phyloP scores from a whole-genome alignment of 2,888 invertebrate species.

The Digitonthophagus gazella region DNA sequence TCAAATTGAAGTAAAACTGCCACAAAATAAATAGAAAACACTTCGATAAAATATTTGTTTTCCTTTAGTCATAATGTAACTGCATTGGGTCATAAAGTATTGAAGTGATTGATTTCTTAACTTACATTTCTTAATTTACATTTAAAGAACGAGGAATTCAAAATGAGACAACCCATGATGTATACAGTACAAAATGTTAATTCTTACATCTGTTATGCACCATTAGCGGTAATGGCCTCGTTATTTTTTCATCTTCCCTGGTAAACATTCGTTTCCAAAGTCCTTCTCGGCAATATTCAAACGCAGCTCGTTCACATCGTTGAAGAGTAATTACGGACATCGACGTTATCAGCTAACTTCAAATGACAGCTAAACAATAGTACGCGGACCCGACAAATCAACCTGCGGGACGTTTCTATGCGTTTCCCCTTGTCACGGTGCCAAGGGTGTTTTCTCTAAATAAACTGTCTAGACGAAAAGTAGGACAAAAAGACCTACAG shows the following conservation, averaged over 20 bases:
- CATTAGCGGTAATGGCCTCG: no score
- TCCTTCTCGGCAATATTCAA: not conserved
- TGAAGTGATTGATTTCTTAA: no score
- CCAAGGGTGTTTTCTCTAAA: not conserved
- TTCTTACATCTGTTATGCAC: no score
- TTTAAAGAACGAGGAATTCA: no score
- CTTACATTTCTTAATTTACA: no score
- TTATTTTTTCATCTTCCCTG: not conserved
- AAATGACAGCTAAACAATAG: slow-evolving; percentile 14
- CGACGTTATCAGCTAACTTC: not conserved
- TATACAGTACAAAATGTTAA: no score
- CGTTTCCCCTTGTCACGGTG: not conserved
- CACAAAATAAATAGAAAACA: no score
- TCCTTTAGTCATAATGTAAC: no score
- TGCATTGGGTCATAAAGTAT: no score
- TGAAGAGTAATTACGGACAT: not conserved
- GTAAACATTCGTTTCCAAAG: not conserved
- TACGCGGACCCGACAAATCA: slow-evolving; percentile 5
- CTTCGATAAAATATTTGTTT: no score
- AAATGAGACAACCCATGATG: no score
- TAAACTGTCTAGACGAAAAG: slow-evolving; percentile 4
- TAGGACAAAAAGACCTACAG: slow-evolving; percentile 1
- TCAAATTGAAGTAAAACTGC: no score
- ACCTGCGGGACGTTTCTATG: not conserved
- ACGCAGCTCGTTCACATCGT: not conserved